phyloP scores from a whole-genome alignment of 1,140 invertebrate species.

The Caenorhabditis remanei region DNA sequence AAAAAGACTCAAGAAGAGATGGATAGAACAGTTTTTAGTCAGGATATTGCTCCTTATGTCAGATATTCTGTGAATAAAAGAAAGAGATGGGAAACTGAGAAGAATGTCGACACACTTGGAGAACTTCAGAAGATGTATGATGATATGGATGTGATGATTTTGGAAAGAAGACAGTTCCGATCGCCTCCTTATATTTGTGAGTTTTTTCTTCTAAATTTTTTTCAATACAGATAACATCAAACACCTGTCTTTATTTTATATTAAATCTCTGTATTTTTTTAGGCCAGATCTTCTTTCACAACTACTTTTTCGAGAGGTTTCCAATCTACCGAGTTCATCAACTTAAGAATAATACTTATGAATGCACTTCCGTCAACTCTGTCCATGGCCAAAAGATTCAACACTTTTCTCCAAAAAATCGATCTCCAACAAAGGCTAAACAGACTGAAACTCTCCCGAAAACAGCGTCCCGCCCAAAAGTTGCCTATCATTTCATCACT shows the following conservation, averaged over 20 bases:
- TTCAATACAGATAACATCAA: neutral
- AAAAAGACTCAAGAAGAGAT: neutral
- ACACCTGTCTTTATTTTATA: neutral
- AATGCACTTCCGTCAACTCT: neutral
- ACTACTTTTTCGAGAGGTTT: neutral
- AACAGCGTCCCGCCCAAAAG: neutral
- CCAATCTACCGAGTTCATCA: neutral
- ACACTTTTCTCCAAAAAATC: neutral
- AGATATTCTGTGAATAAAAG: constrained; percentile 8
- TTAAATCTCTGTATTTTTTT: neutral
- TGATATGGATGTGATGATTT: constrained; percentile 2
- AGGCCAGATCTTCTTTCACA: neutral
- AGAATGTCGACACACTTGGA: neutral
- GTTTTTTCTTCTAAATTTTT: neutral
- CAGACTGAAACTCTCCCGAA: neutral
- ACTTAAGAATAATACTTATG: neutral
- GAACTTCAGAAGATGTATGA: constrained; percentile 17
- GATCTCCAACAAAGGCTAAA: neutral
- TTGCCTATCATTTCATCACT: neutral
- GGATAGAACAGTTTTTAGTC: constrained; percentile 9
- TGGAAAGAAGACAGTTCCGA: neutral
- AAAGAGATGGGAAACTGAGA: neutral
- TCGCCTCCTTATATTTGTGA: neutral
- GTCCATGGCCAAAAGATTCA: neutral
- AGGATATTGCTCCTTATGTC: constrained; percentile 26